Evolutionary conservation across 1,140 invertebrate genomes (phyloP).

Genomic region (Carposina sasakii): DNA sequence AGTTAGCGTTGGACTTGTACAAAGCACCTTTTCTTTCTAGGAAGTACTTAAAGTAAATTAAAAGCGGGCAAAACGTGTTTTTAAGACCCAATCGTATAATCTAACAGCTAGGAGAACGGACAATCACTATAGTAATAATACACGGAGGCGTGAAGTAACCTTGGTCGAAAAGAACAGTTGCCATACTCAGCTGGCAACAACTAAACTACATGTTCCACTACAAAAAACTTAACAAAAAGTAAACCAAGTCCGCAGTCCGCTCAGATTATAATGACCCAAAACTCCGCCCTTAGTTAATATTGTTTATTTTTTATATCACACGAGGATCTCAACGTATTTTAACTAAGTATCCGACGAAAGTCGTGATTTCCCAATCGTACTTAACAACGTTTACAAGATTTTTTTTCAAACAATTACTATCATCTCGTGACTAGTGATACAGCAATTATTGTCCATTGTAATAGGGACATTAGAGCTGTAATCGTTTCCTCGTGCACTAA

Average conservation of each 20-base stretch:
- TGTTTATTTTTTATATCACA: slow-evolving; percentile 30
- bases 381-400: too few relatives aligned
- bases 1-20: slow-evolving; percentile 33
- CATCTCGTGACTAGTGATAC: slow-evolving; percentile 43
- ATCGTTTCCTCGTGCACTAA: slow-evolving; percentile 61
- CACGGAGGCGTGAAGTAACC: slow-evolving; percentile 46
- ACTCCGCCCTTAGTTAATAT: slow-evolving; percentile 47
- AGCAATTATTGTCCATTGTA: slow-evolving; percentile 46
- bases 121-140: slow-evolving; percentile 47
- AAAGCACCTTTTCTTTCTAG: slow-evolving; percentile 50
- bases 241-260: slow-evolving; percentile 29
- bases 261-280: slow-evolving; percentile 52
- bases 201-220: slow-evolving; percentile 36
- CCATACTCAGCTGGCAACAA: slow-evolving; percentile 27
- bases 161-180: slow-evolving; percentile 52
- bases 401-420: slow-evolving; percentile 39
- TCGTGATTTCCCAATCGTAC: slow-evolving; percentile 38
- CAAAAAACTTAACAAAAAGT: slow-evolving; percentile 59
- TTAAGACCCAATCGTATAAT: slow-evolving; percentile 44
- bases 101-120: slow-evolving; percentile 51
- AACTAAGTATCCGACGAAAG: too few relatives aligned
- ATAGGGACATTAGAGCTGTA: slow-evolving; percentile 36
- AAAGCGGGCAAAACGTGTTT: slow-evolving; percentile 42
- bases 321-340: too few relatives aligned
- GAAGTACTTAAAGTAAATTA: slow-evolving; percentile 62